Evolutionary conservation across 2,888 invertebrate genomes (phyloP).

Genomic region (Zaprionus obscuricornis): DNA sequence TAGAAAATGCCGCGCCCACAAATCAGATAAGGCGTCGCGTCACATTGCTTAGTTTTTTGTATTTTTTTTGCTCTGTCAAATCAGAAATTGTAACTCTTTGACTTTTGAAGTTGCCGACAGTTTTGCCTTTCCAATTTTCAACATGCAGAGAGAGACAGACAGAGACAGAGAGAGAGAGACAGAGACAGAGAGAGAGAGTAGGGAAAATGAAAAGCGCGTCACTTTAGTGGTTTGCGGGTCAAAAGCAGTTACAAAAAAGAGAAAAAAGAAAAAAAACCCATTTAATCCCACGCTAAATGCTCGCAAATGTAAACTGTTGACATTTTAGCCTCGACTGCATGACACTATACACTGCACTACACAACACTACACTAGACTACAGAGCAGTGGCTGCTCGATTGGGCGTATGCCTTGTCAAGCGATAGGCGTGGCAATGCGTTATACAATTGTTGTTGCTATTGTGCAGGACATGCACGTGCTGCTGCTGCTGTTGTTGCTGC

Average conservation of each 20-base stretch:
- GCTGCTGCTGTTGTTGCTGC: constrained; percentile 21
- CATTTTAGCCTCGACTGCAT: constrained; percentile 68
- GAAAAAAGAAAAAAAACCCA: no score
- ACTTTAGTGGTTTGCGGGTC: constrained; percentile 35
- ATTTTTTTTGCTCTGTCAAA: constrained; percentile 23
- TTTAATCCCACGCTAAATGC: constrained; percentile 76
- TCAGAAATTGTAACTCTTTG: constrained; percentile 40
- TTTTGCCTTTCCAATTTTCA: constrained; percentile 59
- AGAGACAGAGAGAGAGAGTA: not conserved
- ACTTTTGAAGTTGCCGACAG: constrained; percentile 66
- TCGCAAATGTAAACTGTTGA: constrained; percentile 75
- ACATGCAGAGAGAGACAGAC: constrained; percentile 33
- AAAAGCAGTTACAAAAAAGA: constrained; percentile 57
- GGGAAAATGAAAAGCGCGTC: not conserved
- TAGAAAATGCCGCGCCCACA: constrained; percentile 49
- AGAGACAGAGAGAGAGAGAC: not conserved
- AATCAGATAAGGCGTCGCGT: constrained; percentile 67
- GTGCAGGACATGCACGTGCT: constrained; percentile 57
- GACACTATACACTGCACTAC: constrained; percentile 57
- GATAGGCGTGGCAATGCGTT: constrained; percentile 29
- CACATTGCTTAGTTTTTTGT: constrained; percentile 44
- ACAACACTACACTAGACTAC: no score
- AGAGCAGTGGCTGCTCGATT: not conserved
- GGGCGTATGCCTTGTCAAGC: not conserved
- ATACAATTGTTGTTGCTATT: constrained; percentile 48